These are phyloP conservation scores for Diogma glabrata DNA, from an alignment of 2,888 invertebrate genomes.

Conservation along the genomic window DNA sequence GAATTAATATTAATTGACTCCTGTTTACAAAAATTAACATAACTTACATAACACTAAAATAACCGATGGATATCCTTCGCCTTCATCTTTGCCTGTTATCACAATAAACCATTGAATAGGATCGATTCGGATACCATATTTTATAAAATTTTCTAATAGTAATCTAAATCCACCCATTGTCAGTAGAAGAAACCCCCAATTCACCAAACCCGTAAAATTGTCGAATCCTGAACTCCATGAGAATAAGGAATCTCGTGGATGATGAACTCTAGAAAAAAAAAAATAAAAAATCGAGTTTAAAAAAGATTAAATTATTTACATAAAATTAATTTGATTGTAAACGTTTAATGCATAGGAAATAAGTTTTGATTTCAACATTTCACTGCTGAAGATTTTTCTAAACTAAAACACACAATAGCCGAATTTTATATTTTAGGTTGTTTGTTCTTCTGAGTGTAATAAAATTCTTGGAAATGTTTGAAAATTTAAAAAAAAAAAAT, in stretches of 20 bases:
- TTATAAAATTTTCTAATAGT: slow-evolving; percentile 89
- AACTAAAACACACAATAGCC: too few species aligned
- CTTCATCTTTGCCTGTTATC: slow-evolving; percentile 65
- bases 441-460: too few species aligned
- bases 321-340: too few species aligned
- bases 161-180: slow-evolving; percentile 72
- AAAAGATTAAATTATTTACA: not conserved
- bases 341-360: too few species aligned
- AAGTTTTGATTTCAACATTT: too few species aligned
- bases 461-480: too few species aligned
- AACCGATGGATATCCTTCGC: slow-evolving; percentile 58
- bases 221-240: slow-evolving; percentile 87
- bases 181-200: slow-evolving; percentile 82
- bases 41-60: slow-evolving; percentile 58
- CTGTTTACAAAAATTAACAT: too few species aligned
- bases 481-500: too few species aligned
- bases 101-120: slow-evolving; percentile 82
- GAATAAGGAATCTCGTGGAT: slow-evolving; percentile 84
- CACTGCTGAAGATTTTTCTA: too few species aligned
- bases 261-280: slow-evolving; percentile 66
- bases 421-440: too few species aligned
- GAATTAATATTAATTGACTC: too few species aligned
- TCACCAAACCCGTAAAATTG: slow-evolving; percentile 78
- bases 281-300: too few species aligned
- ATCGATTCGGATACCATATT: slow-evolving; percentile 93